Evolutionary conservation across 2,113 vertebrate species (phyloP), one percentile per base, ranked within the genome.

Genomic region (Caloenas nicobarica): DNA sequence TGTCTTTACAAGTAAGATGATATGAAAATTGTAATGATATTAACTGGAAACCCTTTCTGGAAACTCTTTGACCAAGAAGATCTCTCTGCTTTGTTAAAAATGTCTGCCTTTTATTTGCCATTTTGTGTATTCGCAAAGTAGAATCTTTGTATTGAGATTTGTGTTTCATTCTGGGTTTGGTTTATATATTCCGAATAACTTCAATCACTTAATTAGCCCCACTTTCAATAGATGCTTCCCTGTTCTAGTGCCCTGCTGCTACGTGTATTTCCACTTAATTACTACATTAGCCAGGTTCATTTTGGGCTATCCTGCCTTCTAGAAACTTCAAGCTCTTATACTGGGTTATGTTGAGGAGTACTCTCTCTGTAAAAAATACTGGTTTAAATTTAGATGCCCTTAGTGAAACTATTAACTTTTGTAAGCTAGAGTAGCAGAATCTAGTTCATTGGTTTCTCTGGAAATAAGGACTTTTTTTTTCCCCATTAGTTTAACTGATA

Each of bases 101-200:
- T 6, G 0, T 4, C 0, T 42, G 26, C 13, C 5, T 68, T 74
- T 73, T 76, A 21, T 68, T 73, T 79, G 21, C 24, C 3, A 1
- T 19, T 54, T 61, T 53, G 16, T 42, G 9, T 31, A 13, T 82
- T 74, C 88, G 18, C 34, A 54, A 66, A 81, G 25, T 9, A 34
- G 25, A 69, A 62, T 64, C 61, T 86, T 83, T 73, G 19, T 28
- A 44, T 1, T 42, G 53, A 83, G 48, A 9, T 62, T 56, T 34
- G 36, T 5, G 16, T 3, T 88, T 81, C 31, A 2, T 84, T 91
- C n/a, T 81, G 29, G 15, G 23, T 64, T 80, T 77, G 33, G 8
- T 5, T 88, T 42, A 16, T 58, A 19, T 38, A 33, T 64, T 90
- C 29, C 13, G 14, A 48, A 36, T 31, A 58, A 64, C 9, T 70